A percentile compares a stretch with the other conserved stretches of the same genome.
These are phyloP conservation scores for Tetanocera ferruginea DNA, from an alignment of 2,888 invertebrate genomes.

Conservation along the genomic window DNA sequence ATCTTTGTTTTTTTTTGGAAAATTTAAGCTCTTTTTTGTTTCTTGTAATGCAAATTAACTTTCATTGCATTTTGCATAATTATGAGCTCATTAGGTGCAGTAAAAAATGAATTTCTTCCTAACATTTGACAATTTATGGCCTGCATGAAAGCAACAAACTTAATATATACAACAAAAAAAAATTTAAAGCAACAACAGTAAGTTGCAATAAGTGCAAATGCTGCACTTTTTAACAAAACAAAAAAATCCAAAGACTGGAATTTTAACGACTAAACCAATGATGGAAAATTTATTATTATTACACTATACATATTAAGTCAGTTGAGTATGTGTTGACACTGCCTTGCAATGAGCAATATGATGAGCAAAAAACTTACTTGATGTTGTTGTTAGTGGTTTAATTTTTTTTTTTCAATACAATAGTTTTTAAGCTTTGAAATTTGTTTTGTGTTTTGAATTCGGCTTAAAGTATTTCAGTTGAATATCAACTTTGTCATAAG, in stretches of 20 bases:
- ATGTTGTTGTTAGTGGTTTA: too few species aligned
- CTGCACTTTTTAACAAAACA: neutral
- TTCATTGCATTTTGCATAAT: too few species aligned
- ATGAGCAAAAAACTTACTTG: too few species aligned
- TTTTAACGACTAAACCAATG: constrained; percentile 25
- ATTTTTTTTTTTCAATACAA: too few species aligned
- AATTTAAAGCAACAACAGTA: neutral
- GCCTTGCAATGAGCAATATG: neutral
- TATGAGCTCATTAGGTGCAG: too few species aligned
- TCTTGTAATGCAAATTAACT: too few species aligned
- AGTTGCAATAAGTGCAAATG: neutral
- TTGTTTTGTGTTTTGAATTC: too few species aligned
- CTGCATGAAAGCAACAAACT: neutral
- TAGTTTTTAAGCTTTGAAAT: too few species aligned
- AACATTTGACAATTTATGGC: neutral
- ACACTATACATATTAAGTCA: constrained; percentile 8
- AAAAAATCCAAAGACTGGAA: constrained; percentile 15
- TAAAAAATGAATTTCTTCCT: neutral
- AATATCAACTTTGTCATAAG: too few species aligned
- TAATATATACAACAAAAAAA: neutral
- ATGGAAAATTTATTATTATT: constrained; percentile 22
- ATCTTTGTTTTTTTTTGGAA: too few species aligned
- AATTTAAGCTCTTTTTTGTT: too few species aligned
- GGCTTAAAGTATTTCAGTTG: too few species aligned
- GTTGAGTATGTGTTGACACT: neutral